These are phyloP conservation scores for Callithrix jacchus DNA, from an alignment of 2,113 vertebrate genomes.

Conservation along the genomic window DNA sequence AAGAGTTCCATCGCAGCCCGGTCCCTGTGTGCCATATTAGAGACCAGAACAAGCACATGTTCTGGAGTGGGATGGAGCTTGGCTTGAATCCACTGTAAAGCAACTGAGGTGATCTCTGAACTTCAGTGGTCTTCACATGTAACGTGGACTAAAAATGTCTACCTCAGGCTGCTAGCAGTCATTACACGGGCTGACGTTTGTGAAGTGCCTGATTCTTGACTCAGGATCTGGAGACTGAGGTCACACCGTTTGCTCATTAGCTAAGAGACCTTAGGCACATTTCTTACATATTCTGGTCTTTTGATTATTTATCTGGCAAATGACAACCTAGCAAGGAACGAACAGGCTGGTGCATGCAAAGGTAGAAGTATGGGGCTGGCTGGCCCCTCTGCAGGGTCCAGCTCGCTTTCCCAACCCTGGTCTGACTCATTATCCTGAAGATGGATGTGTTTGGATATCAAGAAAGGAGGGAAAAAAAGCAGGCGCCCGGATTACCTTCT, in stretches of 20 bases:
- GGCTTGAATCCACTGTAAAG: background rate
- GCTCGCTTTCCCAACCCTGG: background rate
- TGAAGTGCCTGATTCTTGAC: background rate
- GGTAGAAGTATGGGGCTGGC: background rate
- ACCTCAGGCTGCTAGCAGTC: background rate
- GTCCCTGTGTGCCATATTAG: background rate
- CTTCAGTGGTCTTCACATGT: fast-evolving
- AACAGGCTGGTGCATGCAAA: fast-evolving
- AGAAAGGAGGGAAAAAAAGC: background rate
- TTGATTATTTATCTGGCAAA: background rate
- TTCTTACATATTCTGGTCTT: background rate
- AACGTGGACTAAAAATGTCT: background rate
- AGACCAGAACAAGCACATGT: background rate
- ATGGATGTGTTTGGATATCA: background rate
- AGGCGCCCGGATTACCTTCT: background rate
- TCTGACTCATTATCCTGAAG: background rate
- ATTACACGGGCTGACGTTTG: background rate
- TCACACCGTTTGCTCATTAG: background rate
- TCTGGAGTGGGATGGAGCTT: background rate
- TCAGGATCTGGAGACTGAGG: background rate
- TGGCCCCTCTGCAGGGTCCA: background rate
- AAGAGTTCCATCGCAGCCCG: background rate
- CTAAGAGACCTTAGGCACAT: background rate
- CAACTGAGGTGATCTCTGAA: background rate
- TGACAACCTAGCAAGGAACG: background rate